A percentile compares a stretch with the other conserved stretches of the same genome.
phyloP scores from a whole-genome alignment of 92 coral and sea anemone genomes.

The Porites cylindrica region DNA sequence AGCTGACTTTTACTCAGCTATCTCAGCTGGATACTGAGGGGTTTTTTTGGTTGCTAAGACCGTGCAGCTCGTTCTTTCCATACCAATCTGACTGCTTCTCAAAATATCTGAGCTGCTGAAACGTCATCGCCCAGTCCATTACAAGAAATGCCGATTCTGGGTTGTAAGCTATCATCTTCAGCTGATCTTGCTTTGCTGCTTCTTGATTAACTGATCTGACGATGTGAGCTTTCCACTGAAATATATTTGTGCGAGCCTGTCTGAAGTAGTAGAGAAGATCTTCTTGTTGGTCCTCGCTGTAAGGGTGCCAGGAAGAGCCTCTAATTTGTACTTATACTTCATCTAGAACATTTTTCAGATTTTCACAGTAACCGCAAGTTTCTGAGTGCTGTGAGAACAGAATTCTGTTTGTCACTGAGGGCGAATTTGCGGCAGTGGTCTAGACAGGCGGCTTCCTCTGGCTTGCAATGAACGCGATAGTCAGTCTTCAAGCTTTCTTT shows the following conservation, averaged over 20 bases:
- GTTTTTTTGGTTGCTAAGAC: too few relatives aligned
- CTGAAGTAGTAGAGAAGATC: constrained; percentile 60
- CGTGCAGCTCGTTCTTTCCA: constrained; percentile 11
- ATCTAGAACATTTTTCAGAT: constrained; percentile 41
- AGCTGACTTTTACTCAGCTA: too few relatives aligned
- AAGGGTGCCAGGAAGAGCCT: constrained; percentile 53
- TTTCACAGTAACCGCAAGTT: constrained; percentile 38
- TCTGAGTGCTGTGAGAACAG: constrained; percentile 54
- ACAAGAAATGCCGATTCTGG: constrained; percentile 40
- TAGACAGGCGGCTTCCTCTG: neutral
- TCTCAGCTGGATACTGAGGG: too few relatives aligned
- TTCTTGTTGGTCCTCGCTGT: constrained; percentile 51
- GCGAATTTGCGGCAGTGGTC: constrained; percentile 11
- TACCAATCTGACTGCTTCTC: constrained; percentile 64
- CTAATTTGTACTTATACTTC: constrained; percentile 36
- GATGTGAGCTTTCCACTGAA: constrained; percentile 61
- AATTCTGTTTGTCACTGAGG: constrained; percentile 8
- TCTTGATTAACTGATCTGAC: constrained; percentile 51
- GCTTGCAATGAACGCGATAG: constrained; percentile 38
- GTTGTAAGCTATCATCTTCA: constrained; percentile 13
- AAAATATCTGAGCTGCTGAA: constrained; percentile 52
- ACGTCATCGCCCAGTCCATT: constrained; percentile 72
- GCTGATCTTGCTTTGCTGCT: constrained; percentile 41
- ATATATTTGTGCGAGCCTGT: constrained; percentile 34
- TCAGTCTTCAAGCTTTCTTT: constrained; percentile 7